Conservation (phyloP, 2,888 invertebrate species). For the Ischnura elegans region DNA sequence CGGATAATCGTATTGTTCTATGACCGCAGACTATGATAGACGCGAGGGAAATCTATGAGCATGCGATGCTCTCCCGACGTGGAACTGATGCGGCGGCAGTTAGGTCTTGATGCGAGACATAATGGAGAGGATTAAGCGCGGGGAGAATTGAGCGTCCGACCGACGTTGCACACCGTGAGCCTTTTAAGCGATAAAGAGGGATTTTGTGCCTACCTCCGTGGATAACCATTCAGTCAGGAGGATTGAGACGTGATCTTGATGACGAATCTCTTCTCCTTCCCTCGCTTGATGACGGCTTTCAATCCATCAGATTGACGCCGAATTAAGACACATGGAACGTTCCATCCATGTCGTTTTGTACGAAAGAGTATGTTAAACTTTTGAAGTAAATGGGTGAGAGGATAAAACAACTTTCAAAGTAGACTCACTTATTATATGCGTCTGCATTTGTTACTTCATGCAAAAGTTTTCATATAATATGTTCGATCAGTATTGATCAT, state of each 20-base stretch:
- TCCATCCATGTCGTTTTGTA: neutral
- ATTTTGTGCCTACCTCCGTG: neutral
- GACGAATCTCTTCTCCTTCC: neutral
- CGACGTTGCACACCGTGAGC: neutral
- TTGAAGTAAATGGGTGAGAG: neutral
- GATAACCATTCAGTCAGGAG: neutral
- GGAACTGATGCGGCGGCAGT: constrained; percentile 30
- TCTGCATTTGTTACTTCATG: no score
- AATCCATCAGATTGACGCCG: neutral
- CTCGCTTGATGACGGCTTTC: neutral
- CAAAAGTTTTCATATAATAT: no score
- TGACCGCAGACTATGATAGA: constrained; percentile 24
- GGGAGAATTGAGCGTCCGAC: neutral
- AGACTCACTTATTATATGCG: no score
- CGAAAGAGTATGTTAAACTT: neutral
- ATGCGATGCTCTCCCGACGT: neutral
- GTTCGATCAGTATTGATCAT: no score
- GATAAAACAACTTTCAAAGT: neutral
- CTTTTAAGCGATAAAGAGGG: constrained; percentile 6
- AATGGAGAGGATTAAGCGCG: constrained; percentile 25
- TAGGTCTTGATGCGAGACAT: constrained; percentile 35
- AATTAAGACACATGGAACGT: neutral
- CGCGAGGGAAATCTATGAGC: constrained; percentile 16
- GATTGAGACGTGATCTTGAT: constrained; percentile 14
- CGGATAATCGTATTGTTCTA: constrained; percentile 25